A percentile compares a stretch with the other conserved stretches of the same genome.
These are phyloP conservation scores for Galemys pyrenaicus DNA, from an alignment of 2,113 vertebrate genomes.

Conservation along the genomic window DNA sequence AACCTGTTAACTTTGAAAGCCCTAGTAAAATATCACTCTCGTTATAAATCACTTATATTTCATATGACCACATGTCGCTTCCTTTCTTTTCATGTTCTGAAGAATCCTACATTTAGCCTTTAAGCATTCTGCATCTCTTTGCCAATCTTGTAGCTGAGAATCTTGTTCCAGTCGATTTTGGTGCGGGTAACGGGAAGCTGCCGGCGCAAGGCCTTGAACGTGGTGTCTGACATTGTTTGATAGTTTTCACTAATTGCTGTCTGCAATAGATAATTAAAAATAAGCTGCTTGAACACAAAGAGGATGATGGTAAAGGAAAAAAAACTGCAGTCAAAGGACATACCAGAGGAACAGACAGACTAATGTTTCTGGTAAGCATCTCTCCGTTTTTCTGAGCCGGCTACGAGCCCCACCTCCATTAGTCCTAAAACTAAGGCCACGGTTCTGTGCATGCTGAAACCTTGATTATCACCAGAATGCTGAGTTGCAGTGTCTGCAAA, in stretches of 20 bases:
- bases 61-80: constrained; percentile 81
- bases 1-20: constrained; percentile 87
- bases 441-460: neutral
- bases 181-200: constrained; percentile 97
- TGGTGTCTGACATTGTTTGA: constrained; percentile 98
- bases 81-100: constrained; percentile 76
- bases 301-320: constrained; percentile 8
- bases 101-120: constrained; percentile 63
- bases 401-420: neutral
- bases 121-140: constrained; percentile 97
- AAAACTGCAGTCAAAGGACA: constrained; percentile 39
- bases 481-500: constrained; percentile 33
- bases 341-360: neutral
- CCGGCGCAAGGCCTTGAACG: constrained; percentile 96
- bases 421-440: constrained; percentile 21
- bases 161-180: constrained; percentile 99
- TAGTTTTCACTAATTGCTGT: constrained; percentile 97
- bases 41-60: constrained; percentile 85
- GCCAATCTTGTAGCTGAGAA: constrained; percentile 99
- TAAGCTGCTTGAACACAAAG: constrained; percentile 60
- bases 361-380: neutral
- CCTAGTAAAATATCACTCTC: constrained; percentile 86
- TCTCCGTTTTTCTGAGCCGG: neutral
- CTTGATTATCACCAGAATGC: neutral
- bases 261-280: constrained; percentile 84